Conservation (phyloP, 1,140 invertebrate genomes). For the Eriosoma lanigerum region DNA sequence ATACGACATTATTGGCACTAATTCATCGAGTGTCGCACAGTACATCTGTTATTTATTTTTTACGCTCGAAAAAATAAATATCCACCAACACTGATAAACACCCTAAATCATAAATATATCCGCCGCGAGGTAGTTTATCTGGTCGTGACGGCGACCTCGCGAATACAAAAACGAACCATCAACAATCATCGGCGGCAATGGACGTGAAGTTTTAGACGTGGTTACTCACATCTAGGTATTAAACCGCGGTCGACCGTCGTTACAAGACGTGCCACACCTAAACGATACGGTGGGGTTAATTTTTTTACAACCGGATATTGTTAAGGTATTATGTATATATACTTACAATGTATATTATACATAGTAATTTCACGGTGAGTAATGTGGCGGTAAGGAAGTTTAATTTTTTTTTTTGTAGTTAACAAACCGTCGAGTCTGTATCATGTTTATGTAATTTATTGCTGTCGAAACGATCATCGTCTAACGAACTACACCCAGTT, state of each 20-base stretch:
- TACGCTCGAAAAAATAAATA: background rate
- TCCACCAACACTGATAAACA: background rate
- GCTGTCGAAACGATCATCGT: constrained; percentile 15
- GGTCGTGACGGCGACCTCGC: background rate
- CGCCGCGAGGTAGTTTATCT: background rate
- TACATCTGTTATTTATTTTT: background rate
- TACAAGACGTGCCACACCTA: background rate
- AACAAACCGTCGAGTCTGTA: too few relatives aligned
- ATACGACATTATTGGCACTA: background rate
- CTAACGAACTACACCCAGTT: background rate
- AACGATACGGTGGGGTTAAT: background rate
- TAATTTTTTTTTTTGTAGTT: background rate
- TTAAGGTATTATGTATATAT: background rate
- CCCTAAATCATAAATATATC: background rate
- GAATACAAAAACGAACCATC: background rate
- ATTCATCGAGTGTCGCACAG: background rate
- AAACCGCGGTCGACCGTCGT: too few relatives aligned
- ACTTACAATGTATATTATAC: background rate
- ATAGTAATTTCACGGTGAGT: background rate
- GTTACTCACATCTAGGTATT: background rate
- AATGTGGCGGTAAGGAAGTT: background rate
- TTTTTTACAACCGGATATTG: background rate
- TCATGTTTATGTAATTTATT: background rate
- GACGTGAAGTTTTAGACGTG: background rate
- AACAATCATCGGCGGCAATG: background rate